phyloP scores from a whole-genome alignment of 2,113 vertebrate species.

The Lamprologus callipterus region DNA sequence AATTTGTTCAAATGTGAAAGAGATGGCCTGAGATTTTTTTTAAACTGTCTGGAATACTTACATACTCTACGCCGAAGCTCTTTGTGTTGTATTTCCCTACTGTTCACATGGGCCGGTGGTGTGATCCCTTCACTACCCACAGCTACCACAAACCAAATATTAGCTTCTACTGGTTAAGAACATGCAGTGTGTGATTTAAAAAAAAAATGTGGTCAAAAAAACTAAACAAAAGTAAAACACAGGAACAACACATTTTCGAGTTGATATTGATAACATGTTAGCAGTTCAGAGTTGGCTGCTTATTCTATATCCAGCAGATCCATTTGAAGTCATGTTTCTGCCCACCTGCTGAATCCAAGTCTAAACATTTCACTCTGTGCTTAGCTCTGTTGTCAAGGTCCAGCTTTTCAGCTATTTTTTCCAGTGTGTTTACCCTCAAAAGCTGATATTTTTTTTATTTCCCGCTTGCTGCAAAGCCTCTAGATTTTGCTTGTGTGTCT shows the following conservation, averaged over 20 bases:
- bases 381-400: neutral
- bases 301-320: neutral
- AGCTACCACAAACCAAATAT: neutral
- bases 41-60: neutral
- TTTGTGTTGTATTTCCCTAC: neutral
- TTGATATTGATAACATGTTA: neutral
- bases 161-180: neutral
- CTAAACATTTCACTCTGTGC: neutral
- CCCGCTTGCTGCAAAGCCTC: neutral
- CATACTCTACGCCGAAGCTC: neutral
- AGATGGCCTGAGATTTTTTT: neutral
- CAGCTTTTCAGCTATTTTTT: neutral
- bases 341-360: neutral
- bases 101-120: neutral
- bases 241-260: neutral
- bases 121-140: neutral
- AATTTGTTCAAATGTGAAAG: neutral
- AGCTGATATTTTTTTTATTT: neutral
- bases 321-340: neutral
- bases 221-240: neutral
- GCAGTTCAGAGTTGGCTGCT: neutral
- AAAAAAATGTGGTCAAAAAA: neutral
- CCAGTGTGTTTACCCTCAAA: neutral
- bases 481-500: neutral
- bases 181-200: neutral